A percentile compares a stretch with the other conserved stretches of the same genome.
Evolutionary conservation across 2,888 invertebrate genomes (phyloP).

Genomic region (Gryllus longicercus): DNA sequence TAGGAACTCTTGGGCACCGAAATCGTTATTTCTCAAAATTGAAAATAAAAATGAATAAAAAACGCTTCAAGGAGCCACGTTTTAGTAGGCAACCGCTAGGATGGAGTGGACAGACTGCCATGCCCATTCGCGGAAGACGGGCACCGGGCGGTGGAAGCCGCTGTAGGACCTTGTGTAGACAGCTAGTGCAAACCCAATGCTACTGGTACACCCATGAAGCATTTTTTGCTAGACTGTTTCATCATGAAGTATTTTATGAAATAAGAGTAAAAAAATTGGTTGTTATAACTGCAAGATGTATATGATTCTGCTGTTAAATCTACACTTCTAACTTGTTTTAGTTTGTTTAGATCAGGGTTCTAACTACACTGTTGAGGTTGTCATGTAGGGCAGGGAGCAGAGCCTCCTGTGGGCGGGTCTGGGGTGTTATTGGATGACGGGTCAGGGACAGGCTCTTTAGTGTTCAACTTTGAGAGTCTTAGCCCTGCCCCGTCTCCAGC

Average conservation of each 20-base stretch:
- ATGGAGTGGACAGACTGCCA: conserved; percentile 33
- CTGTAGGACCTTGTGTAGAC: conserved; percentile 36
- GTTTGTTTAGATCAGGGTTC: conserved; percentile 38
- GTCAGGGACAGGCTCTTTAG: background rate
- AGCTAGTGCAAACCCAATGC: conserved; percentile 38
- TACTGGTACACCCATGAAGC: conserved; percentile 36
- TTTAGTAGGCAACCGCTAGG: conserved; percentile 41
- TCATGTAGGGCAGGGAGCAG: conserved; percentile 25
- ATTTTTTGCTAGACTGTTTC: conserved; percentile 38
- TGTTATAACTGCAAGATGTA: conserved; percentile 40
- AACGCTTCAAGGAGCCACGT: conserved; percentile 37
- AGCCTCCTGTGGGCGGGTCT: conserved; percentile 21
- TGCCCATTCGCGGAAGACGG: conserved; percentile 17
- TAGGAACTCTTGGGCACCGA: conserved; percentile 36
- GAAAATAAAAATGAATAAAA: conserved; percentile 23
- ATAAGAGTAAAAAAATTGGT: conserved; percentile 37
- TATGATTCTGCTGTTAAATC: conserved; percentile 40
- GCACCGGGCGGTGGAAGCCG: conserved; percentile 9
- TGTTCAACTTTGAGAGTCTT: background rate
- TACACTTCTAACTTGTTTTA: conserved; percentile 39
- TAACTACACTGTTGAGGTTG: conserved; percentile 37
- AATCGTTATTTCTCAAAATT: conserved; percentile 30
- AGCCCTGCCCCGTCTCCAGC: background rate
- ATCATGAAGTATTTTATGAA: conserved; percentile 38
- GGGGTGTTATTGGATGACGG: background rate